A percentile compares a stretch with the other conserved stretches of the same genome.
These are phyloP conservation scores for Diorhabda sublineata DNA, from an alignment of 1,140 invertebrate species.

Conservation along the genomic window DNA sequence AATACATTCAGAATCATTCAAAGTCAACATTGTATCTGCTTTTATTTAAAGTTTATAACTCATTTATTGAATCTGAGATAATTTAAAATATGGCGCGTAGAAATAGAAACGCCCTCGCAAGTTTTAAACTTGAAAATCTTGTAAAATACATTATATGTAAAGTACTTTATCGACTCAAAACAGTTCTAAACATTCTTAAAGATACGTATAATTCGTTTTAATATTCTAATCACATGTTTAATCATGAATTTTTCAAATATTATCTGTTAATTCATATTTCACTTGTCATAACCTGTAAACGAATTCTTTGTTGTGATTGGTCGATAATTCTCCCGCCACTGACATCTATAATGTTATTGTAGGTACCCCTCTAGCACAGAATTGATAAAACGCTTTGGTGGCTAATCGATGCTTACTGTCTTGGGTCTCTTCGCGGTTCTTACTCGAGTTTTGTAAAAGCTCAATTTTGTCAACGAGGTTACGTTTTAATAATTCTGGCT, in stretches of 20 bases:
- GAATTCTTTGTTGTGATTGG: slow-evolving; percentile 19
- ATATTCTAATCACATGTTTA: not conserved
- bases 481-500: slow-evolving; percentile 11
- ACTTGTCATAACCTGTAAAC: slow-evolving; percentile 16
- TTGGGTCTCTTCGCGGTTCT: slow-evolving; percentile 17
- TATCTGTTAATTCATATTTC: not conserved
- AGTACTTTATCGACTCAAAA: not conserved
- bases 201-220: not conserved
- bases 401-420: slow-evolving; percentile 25
- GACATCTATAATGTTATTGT: slow-evolving; percentile 23
- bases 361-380: slow-evolving; percentile 24
- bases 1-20: no score
- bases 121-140: not conserved
- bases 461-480: slow-evolving; percentile 17
- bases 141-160: not conserved
- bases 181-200: not conserved
- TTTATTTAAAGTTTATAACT: no score
- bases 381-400: slow-evolving; percentile 25
- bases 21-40: no score
- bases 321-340: slow-evolving; percentile 25
- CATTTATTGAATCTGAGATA: not conserved
- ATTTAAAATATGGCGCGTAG: not conserved
- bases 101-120: not conserved
- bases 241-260: not conserved
- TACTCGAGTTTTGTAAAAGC: slow-evolving; percentile 20